Base-by-base conservation (phyloP, 2,113 vertebrate genomes). In the Channa maculata region DNA sequence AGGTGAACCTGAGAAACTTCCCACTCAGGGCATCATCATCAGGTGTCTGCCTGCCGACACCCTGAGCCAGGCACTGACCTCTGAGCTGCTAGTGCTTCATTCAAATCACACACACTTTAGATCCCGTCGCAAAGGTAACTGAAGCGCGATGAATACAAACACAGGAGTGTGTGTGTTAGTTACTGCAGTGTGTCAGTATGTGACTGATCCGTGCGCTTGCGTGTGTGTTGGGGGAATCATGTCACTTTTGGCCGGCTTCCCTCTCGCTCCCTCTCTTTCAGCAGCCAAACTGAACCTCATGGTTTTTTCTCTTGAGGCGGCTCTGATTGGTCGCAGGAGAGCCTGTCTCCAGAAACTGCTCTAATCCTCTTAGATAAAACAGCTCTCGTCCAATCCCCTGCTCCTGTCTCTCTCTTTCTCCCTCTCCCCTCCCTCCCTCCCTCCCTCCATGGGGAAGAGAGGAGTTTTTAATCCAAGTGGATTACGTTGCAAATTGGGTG, bases 291-390 rank as follows among this genome's bases (percentile, higher is more conserved):
- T 71, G 78, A 79, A 76, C 60, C 65, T 61, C 58, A 8, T 65
- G 65, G 41, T 14, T 68, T 69, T 71, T 58, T 11, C 38, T 77
- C 74, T 64, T 88, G 69, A 43, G 54, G 71, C 83, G 8, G 79
- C 79, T 89, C 90, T 36, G 70, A 92, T 87, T 91, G 92, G 91
- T 90, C 62, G 70, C 71, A 59, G 78, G 9, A 11, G 80, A 88
- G 72, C 88, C 93, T 88, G 80, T 94, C 95, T 94, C 89, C 91
- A 92, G 90, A 93, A 95, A 95, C 91, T 87, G 91, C 93, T 93
- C 71, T 96, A 96, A 97, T 97, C 96, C 95, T 65, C 86, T 93
- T 93, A 93, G 93, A 95, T 94, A 94, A 93, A 92, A 91, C 92
- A 79, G 79, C 79, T 48, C 65, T 87, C 64, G 43, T 86, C 92